Evolutionary conservation across 2,888 invertebrate genomes (phyloP), one percentile per base, ranked within the genome.

Genomic region (Balanococcus diminutus): DNA sequence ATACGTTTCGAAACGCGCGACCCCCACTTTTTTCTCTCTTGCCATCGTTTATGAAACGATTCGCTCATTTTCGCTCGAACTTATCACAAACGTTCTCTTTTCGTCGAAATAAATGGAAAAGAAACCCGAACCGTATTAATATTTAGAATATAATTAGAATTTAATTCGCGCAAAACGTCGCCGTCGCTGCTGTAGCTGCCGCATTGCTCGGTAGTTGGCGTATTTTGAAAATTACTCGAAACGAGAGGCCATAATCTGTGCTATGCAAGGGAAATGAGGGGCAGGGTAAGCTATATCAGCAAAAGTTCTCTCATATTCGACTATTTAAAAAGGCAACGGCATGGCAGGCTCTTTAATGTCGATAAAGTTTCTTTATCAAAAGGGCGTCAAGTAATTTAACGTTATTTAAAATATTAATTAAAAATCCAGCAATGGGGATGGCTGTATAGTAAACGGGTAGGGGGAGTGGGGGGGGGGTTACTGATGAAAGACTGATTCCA

Each of bases 341-440:
- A n/a, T n/a, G n/a, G 1, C 22, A 56, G 56, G 28, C 31, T 67
- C 14, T 67, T 2, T 67, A 28, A 1, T 28, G 67, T 67, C 67
- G 67, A 67, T 67, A 67, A 67, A 67, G n/a, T 67, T 67, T 67
- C 67, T 67, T 14, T 67, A 67, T 67, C 67, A 67, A 28, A 67
- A 28, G 28, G n/a, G 67, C 25, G 56, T 22, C 56, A 16, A 67
- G 67, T 19, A 79, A 79, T 36, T 79, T 79, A 79, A 79, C 19
- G 36, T 79, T 79, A 36, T 79, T 79, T 79, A 79, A 79, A 79
- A 79, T 79, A 79, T 79, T 79, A 79, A 79, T 79, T 79, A 28
- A 79, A 79, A 79, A 79, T 14, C 36, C 16, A 1, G n/a, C n/a
- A 16, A n/a, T 14, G 31, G 1, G 56, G 9, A 22, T n/a, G n/a